Base-by-base conservation (phyloP, 2,797 vertebrate species). In the Stomatorhinus walkeri region DNA sequence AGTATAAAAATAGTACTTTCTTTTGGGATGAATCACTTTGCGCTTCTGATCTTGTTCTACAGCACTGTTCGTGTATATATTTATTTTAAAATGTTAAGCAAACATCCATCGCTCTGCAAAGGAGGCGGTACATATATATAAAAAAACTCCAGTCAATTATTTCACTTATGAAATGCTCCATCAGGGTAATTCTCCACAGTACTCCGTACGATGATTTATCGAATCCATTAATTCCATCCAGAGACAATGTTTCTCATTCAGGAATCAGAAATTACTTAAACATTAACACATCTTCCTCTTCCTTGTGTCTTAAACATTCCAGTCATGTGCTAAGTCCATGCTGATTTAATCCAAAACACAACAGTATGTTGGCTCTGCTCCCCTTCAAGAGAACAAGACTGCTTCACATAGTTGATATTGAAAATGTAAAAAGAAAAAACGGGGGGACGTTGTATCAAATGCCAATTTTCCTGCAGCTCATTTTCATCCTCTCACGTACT, bases 21-120 rank as follows among this genome's bases (percentile, higher is more conserved):
- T 59, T 40, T 10, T 56, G 46, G 24, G 28, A 36, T n/a, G 12
- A 46, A 51, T 36, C 51, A 84, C 46, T 84, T 84, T 84, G 79
- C 79, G 79, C 79, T 49, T 46, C 81, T 51, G 81, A 51, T n/a
- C 28, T 14, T 28, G 10, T 56, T 59, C 24, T 16, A 28, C 46
- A 28, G 49, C 7, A 85, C 46, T 84, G n/a, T 9, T 40, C 40
- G 16, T n/a, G 14, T n/a, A 79, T 79, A 79, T 87, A 56, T 36
- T 36, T 87, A 19, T 59, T 59, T 87, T 87, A 88, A 88, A 87
- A 85, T 85, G 68, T 84, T 22, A 81, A 89, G 89, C 32, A 85
- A 88, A 89, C 64, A 92, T 92, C 91, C 92, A 92, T 89, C 59
- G 85, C 40, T 79, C 24, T 52, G 72, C 22, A 36, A 36, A 28